A percentile compares a stretch with the other conserved stretches of the same genome.
These are phyloP conservation scores for Amitus sp. DNA, from an alignment of 2,888 invertebrate genomes.

Conservation along the genomic window DNA sequence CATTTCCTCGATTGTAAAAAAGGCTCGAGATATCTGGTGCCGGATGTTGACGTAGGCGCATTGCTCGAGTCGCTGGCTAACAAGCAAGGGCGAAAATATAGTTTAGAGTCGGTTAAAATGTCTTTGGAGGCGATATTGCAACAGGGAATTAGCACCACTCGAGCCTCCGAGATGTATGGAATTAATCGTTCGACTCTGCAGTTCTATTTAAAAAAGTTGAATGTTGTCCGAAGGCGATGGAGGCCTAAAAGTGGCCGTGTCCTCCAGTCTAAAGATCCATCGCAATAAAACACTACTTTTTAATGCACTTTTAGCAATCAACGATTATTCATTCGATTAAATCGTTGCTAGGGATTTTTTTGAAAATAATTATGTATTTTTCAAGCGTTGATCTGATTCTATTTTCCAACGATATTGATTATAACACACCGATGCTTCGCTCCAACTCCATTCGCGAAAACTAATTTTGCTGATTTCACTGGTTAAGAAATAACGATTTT, in stretches of 20 bases:
- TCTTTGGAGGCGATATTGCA: slow-evolving; percentile 68
- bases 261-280: background rate
- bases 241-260: slow-evolving; percentile 35
- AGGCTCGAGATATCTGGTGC: slow-evolving; percentile 50
- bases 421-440: too few relatives aligned
- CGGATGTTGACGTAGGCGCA: slow-evolving; percentile 60
- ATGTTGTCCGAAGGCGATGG: slow-evolving; percentile 66
- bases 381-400: too few relatives aligned
- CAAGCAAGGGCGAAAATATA: slow-evolving; percentile 66
- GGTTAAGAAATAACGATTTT: too few relatives aligned
- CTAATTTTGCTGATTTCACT: too few relatives aligned
- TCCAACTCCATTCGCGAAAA: too few relatives aligned
- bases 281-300: too few relatives aligned
- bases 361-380: too few relatives aligned
- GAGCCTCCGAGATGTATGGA: slow-evolving; percentile 67
- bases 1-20: slow-evolving; percentile 63
- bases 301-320: too few relatives aligned
- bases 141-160: slow-evolving; percentile 67
- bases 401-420: too few relatives aligned
- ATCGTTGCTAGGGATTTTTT: too few relatives aligned
- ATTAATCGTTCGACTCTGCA: slow-evolving; percentile 69
- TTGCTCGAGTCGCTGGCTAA: slow-evolving; percentile 61
- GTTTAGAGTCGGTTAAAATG: slow-evolving; percentile 65
- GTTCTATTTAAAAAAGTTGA: slow-evolving; percentile 69
- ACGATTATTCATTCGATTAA: too few relatives aligned